phyloP scores from a whole-genome alignment of 30 jellyfish, hydroid and myxozoan species.

The Mastigias papua region DNA sequence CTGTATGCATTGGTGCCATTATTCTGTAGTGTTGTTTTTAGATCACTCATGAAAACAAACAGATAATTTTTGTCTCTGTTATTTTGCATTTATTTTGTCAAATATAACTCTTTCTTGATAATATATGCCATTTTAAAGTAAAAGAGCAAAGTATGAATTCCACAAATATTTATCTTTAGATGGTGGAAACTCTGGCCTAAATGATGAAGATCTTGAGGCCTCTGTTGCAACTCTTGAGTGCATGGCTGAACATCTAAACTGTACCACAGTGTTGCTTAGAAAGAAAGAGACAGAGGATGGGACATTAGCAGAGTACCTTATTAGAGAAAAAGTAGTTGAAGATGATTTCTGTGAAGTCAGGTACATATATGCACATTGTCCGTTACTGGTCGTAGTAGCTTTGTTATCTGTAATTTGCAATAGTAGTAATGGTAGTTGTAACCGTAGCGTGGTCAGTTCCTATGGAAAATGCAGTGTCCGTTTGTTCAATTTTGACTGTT shows the following conservation, averaged over 20 bases:
- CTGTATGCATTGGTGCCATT: too few species aligned
- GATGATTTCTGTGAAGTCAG: constrained; percentile 96
- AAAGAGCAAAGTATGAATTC: background rate
- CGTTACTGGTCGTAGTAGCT: background rate
- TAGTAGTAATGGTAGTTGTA: too few species aligned
- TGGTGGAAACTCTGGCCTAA: constrained; percentile 83
- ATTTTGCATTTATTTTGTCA: too few species aligned
- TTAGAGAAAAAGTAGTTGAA: constrained; percentile 71
- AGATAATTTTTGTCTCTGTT: too few species aligned
- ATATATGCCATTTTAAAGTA: too few species aligned
- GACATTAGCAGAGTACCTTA: constrained; percentile 77
- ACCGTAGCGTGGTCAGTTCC: too few species aligned
- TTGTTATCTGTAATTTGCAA: too few species aligned
- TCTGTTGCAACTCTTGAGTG: constrained; percentile 86
- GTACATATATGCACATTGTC: constrained; percentile 14
- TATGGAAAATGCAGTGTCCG: too few species aligned
- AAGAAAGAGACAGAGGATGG: constrained; percentile 86
- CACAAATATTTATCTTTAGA: constrained; percentile 16
- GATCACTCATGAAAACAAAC: too few species aligned
- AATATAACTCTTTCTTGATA: too few species aligned
- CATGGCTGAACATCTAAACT: constrained; percentile 78
- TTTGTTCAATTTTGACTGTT: too few species aligned
- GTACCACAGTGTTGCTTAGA: constrained; percentile 64
- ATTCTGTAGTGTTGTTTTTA: too few species aligned
- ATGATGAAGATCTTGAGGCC: constrained; percentile 77